Base-by-base conservation (phyloP, 2,113 vertebrate species). In the Mungos mungo region DNA sequence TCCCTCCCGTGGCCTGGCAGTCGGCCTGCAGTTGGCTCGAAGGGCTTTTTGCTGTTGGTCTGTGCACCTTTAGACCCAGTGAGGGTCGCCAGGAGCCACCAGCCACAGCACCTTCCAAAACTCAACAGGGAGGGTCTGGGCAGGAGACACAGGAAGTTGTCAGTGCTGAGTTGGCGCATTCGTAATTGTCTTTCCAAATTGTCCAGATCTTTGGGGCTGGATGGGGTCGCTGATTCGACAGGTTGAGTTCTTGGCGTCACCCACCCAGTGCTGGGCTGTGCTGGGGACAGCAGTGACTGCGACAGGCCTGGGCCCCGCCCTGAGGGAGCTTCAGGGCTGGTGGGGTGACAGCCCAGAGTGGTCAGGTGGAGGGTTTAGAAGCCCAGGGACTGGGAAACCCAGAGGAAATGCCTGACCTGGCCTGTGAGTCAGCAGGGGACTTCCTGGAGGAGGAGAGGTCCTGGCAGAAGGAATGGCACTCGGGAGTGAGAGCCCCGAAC, bases 181-280 rank as follows among this genome's bases (percentile, higher is more conserved):
- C 4, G 0, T 10, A 0, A 23, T 25, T 4, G 5, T 25, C 29
- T 60, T 63, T 6, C 15, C 41, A 21, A 3, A 12, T 38, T 0
- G 6, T 38, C 80, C 8, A 4, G 52, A 18, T 29, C 27, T 69
- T 2, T 29, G 77, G 74, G 84, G 21, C 92, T 18, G 3, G n/a
- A 7, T 18, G 21, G 38, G 21, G 10, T 72, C 7, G 25, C 1
- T 27, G 80, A 57, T 15, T 57, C 50, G 68, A 33, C 1, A 35
- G 2, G 72, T 52, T 47, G 57, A 63, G n/a, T 83, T 83, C 88
- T 94, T 84, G 4, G 7, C 45, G 3, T 52, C 57, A 33, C 6
- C 72, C 1, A 6, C 16, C 45, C 10, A 11, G 72, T 29, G 8
- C 47, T 41, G n/a, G 35, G 50, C 45, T n/a, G 1, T 72, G 71